phyloP scores from a whole-genome alignment of 2,888 invertebrate species.

The Listrodromus nycthemerus region DNA sequence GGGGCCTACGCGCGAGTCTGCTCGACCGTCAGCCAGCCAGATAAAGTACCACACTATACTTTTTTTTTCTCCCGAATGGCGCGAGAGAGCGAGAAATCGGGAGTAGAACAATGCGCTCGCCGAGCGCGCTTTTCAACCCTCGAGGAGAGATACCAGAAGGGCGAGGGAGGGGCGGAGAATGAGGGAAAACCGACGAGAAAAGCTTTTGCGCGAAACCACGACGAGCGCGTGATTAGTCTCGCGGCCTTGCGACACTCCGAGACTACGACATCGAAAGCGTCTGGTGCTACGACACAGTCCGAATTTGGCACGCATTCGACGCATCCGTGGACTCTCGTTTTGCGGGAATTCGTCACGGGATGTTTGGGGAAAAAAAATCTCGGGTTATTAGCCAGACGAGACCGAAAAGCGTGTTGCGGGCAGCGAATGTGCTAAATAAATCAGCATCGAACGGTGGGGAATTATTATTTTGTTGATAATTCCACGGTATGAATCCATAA shows the following conservation, averaged over 20 bases:
- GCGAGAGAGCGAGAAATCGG: constrained; percentile 53
- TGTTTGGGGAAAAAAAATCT: neutral
- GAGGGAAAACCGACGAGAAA: constrained; percentile 35
- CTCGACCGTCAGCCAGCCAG: constrained; percentile 34
- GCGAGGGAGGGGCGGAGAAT: constrained; percentile 2
- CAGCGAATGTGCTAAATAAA: too few species aligned
- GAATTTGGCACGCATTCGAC: constrained; percentile 35
- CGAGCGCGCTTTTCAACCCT: constrained; percentile 51
- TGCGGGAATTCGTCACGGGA: constrained; percentile 6
- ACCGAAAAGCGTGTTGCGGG: neutral
- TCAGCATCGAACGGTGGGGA: too few species aligned
- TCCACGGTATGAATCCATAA: too few species aligned
- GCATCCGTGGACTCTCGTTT: neutral
- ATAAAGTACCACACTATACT: constrained; percentile 52
- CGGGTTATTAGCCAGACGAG: neutral
- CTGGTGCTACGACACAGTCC: constrained; percentile 8
- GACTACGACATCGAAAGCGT: constrained; percentile 28
- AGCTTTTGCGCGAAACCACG: constrained; percentile 26
- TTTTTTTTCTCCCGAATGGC: constrained; percentile 45
- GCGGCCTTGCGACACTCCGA: constrained; percentile 40
- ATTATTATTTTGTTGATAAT: too few species aligned
- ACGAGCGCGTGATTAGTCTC: constrained; percentile 55
- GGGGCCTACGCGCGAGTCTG: constrained; percentile 35
- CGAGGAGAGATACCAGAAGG: neutral
- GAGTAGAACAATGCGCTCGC: constrained; percentile 54